Percentiles rank a stretch among this genome's conserved stretches.
Conservation (phyloP, 2,797 vertebrate genomes). For the Leptoclinus maculatus region DNA sequence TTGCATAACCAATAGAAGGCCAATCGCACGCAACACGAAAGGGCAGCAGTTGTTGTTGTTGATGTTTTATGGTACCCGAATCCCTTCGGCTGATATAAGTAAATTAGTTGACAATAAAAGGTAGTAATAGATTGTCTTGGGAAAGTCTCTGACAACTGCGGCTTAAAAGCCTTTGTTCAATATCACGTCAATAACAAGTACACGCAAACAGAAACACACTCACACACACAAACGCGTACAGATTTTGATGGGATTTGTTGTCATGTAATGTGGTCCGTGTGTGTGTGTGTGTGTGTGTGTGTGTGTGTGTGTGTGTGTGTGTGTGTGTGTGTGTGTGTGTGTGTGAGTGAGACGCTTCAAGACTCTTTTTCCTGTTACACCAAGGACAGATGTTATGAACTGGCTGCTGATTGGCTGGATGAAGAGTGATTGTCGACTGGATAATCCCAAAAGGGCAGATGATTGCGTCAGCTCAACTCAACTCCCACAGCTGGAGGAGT, state of each 20-base stretch:
- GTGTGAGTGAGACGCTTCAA: constrained; percentile 32
- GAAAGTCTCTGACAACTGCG: constrained; percentile 42
- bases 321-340: constrained; percentile 35
- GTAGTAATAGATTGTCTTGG: constrained; percentile 39
- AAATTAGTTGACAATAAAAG: constrained; percentile 39
- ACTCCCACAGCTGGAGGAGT: constrained; percentile 54
- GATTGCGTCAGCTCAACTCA: constrained; percentile 59
- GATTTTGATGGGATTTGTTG: constrained; percentile 59
- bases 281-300: constrained; percentile 28
- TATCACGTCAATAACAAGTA: constrained; percentile 23
- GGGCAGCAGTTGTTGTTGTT: constrained; percentile 13
- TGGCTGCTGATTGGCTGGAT: constrained; percentile 66
- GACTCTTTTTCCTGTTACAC: constrained; percentile 47
- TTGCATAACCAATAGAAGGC: constrained; percentile 72
- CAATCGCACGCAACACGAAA: constrained; percentile 44
- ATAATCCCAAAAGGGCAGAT: constrained; percentile 68
- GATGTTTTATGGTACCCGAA: constrained; percentile 45
- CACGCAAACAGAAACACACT: constrained; percentile 22
- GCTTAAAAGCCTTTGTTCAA: constrained; percentile 46
- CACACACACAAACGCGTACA: constrained; percentile 11
- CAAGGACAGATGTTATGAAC: constrained; percentile 68
- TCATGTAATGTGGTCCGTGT: constrained; percentile 32
- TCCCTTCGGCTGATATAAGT: constrained; percentile 30
- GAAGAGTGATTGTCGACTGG: constrained; percentile 48
- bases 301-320: constrained; percentile 31